These are phyloP conservation scores for Nebria brevicollis DNA, from an alignment of 2,888 invertebrate species.

Conservation along the genomic window DNA sequence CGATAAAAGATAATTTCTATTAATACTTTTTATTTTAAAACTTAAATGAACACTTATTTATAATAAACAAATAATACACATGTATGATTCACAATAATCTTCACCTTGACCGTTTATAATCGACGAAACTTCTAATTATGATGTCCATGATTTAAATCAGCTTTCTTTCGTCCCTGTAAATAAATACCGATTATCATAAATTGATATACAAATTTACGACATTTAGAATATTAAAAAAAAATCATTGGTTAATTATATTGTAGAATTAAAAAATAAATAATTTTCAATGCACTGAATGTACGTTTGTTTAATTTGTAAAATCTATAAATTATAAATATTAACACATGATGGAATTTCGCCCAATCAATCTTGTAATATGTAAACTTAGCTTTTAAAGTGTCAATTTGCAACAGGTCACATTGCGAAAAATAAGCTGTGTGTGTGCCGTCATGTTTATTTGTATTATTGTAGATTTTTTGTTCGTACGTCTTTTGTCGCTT, in stretches of 20 bases:
- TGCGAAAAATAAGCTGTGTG: constrained; percentile 1
- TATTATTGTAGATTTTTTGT: constrained; percentile 14
- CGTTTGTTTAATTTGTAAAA: neutral
- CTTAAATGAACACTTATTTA: constrained; percentile 31
- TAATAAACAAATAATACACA: constrained; percentile 29
- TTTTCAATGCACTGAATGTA: neutral
- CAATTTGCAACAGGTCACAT: constrained; percentile 34
- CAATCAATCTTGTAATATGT: neutral
- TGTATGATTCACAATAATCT: neutral
- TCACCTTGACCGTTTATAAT: neutral
- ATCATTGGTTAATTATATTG: too few species aligned
- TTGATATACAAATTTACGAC: too few species aligned
- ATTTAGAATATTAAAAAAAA: too few species aligned
- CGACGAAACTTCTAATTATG: constrained; percentile 49
- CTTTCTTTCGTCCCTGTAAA: constrained; percentile 60
- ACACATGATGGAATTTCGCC: neutral
- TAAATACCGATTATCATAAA: constrained; percentile 30
- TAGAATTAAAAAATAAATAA: too few species aligned
- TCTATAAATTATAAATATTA: neutral
- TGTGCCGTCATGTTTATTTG: constrained; percentile 23
- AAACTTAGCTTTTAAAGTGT: constrained; percentile 21
- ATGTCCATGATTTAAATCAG: constrained; percentile 58
- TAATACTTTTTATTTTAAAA: constrained; percentile 14
- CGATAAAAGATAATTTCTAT: neutral
- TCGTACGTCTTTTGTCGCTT: constrained; percentile 42